A percentile compares a stretch with the other conserved stretches of the same genome.
phyloP scores from a whole-genome alignment of 2,797 vertebrate species.

The Hoplostethus mediterraneus region DNA sequence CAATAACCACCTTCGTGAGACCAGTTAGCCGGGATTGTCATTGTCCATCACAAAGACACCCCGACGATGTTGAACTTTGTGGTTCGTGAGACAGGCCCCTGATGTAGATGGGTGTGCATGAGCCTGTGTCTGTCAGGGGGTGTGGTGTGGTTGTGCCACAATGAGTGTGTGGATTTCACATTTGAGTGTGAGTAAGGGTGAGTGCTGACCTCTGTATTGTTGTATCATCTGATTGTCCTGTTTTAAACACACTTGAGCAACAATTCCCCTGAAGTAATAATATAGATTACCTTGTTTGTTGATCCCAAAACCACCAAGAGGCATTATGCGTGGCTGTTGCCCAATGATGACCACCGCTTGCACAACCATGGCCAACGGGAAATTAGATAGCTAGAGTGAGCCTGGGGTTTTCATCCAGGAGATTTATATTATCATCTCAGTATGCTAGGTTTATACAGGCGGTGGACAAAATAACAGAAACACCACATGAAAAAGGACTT shows the following conservation, averaged over 20 bases:
- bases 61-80: too few species aligned
- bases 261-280: slow-evolving; percentile 9
- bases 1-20: too few species aligned
- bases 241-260: slow-evolving; percentile 53
- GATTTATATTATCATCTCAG: slow-evolving; percentile 46
- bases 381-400: slow-evolving; percentile 47
- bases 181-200: not conserved
- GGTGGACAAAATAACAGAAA: slow-evolving; percentile 39
- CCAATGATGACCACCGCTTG: slow-evolving; percentile 78
- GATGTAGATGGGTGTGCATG: not conserved
- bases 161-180: not conserved
- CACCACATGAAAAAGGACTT: slow-evolving; percentile 54
- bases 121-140: not conserved
- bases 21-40: too few species aligned
- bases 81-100: too few species aligned
- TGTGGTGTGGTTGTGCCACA: not conserved
- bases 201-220: slow-evolving; percentile 18
- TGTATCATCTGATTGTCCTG: too few species aligned
- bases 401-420: slow-evolving; percentile 83
- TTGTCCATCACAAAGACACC: too few species aligned
- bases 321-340: slow-evolving; percentile 76
- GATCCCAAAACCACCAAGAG: slow-evolving; percentile 83
- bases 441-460: slow-evolving; percentile 23
- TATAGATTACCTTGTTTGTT: slow-evolving; percentile 57
- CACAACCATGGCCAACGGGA: slow-evolving; percentile 54